Evolutionary conservation across 2,113 vertebrate species (phyloP).

Genomic region (Eonycteris spelaea): DNA sequence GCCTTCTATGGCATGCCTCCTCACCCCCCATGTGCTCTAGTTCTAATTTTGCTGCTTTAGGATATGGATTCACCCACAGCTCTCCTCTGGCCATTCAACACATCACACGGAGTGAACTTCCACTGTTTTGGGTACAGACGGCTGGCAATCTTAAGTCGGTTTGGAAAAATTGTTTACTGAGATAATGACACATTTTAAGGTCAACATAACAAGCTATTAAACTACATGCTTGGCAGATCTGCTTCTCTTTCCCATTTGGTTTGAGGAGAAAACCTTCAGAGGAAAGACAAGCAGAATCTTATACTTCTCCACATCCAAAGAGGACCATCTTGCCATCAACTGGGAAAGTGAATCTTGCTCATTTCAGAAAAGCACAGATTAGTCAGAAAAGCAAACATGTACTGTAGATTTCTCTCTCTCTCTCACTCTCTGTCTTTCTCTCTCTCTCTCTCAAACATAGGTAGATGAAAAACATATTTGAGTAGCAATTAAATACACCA

Average conservation of each 20-base stretch:
- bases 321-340: background rate
- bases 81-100: background rate
- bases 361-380: background rate
- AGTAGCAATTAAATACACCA: background rate
- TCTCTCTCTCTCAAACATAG: background rate
- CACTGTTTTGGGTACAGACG: background rate
- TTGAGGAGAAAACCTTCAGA: background rate
- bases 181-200: background rate
- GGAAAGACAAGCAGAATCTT: background rate
- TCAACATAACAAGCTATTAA: background rate
- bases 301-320: background rate
- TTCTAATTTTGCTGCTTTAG: background rate
- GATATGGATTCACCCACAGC: too few species aligned
- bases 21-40: fast-evolving
- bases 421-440: background rate
- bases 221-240: background rate
- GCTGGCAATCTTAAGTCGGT: background rate
- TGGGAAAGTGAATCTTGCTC: background rate
- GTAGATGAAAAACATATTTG: background rate
- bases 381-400: conserved; percentile 10
- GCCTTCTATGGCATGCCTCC: background rate
- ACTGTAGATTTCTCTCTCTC: background rate
- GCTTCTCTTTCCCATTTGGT: background rate
- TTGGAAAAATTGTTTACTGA: background rate
- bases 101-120: background rate